Base-by-base conservation (phyloP, 2,888 invertebrate species). In the Phragmatobia fuliginosa region DNA sequence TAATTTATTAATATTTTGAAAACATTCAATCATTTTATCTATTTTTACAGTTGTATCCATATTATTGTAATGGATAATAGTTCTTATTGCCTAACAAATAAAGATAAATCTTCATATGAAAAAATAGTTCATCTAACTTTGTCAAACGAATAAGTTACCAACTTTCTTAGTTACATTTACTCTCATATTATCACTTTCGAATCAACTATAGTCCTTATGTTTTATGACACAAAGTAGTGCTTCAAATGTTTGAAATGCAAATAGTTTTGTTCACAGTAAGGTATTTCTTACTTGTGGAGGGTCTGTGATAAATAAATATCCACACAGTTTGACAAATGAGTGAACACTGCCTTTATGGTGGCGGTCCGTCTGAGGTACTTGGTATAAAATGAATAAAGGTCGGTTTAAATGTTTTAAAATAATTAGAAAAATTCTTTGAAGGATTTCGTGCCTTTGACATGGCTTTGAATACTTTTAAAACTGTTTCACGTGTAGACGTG, bases 261-360 rank as follows among this genome's bases (percentile, higher is more conserved):
- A 73, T 66, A 72, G 70, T 59, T 68, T 70, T 75, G 76, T 79
- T 76, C 79, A 74, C 78, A 76, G 75, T 78, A 87, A 90, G 90
- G 91, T 91, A 92, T 92, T 89, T 87, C 84, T 90, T 88, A 88
- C 85, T 78, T 90, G 93, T 81, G 91, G 92, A 89, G 92, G 94
- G 94, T 93, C 94, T 79, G 87, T 84, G 89, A 94, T 94, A 95
- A 94, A 94, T 94, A 93, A 94, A 91, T 92, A 93, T 92, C 91
- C 88, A 91, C 88, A 83, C 86, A 80, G 86, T 87, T 90, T 94
- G 94, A 94, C 94, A 94, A 95, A 95, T 95, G 94, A 94, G 91
- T 83, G 88, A 90, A 92, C 93, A 92, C 90, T 88, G 83, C 87
- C 83, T 92, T 91, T 92, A 92, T 91, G 87, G 90, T 83, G 85